Evolutionary conservation across 2,113 vertebrate genomes (phyloP).

Genomic region (Semicossyphus pulcher): DNA sequence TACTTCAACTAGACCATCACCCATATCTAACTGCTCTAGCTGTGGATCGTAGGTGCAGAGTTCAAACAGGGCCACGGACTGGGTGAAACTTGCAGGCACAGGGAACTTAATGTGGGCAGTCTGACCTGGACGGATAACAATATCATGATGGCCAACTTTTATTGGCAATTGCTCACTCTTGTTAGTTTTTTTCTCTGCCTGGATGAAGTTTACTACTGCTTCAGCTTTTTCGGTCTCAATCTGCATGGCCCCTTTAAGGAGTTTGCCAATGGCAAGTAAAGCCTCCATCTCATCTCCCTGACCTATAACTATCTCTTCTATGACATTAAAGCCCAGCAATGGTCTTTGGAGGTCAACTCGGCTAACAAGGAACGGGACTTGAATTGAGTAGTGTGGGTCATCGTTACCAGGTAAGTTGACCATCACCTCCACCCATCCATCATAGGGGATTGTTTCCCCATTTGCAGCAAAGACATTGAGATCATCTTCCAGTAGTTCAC

Average conservation of each 20-base stretch:
- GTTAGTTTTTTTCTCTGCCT: neutral
- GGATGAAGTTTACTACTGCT: constrained; percentile 8
- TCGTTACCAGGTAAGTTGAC: constrained; percentile 9
- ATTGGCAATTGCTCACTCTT: neutral
- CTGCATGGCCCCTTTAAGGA: neutral
- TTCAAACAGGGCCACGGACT: neutral
- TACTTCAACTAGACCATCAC: neutral
- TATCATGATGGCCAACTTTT: neutral
- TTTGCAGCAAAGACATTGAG: neutral
- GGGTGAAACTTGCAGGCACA: neutral
- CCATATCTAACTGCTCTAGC: neutral
- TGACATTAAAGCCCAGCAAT: neutral
- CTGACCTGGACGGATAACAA: neutral
- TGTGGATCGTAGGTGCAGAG: too few species aligned
- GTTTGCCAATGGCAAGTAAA: too few species aligned
- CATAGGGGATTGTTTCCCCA: neutral
- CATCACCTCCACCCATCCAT: constrained; percentile 5
- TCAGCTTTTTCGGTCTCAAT: neutral
- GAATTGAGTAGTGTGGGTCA: neutral
- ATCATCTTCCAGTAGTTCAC: neutral
- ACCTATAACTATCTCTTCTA: neutral
- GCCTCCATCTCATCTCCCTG: too few species aligned
- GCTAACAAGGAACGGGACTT: constrained; percentile 14
- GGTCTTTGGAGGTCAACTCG: neutral
- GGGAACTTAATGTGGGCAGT: neutral